Evolutionary conservation across 2,797 vertebrate genomes (phyloP).

Genomic region (Pseudomugil tenellus): DNA sequence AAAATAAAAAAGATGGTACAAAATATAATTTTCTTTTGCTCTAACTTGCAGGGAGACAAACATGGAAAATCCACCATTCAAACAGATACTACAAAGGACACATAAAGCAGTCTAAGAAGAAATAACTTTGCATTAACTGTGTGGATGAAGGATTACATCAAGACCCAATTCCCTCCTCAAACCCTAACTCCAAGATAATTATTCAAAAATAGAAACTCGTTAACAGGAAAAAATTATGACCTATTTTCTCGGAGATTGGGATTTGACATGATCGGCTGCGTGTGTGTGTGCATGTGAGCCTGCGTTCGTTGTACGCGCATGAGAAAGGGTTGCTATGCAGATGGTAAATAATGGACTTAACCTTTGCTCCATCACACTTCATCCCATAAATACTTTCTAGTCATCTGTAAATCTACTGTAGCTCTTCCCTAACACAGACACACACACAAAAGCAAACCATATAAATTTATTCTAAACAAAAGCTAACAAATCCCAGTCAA

Average conservation of each 20-base stretch:
- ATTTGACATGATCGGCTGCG: constrained; percentile 52
- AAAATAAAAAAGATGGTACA: neutral
- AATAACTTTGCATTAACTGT: constrained; percentile 53
- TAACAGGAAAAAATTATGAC: constrained; percentile 83
- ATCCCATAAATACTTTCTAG: neutral
- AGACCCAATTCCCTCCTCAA: constrained; percentile 73
- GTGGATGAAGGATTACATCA: constrained; percentile 59
- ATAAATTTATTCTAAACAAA: constrained; percentile 6
- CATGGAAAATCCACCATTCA: constrained; percentile 19
- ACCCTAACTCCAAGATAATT: constrained; percentile 76
- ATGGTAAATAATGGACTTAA: constrained; percentile 3
- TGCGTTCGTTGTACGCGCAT: constrained; percentile 7
- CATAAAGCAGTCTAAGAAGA: constrained; percentile 36
- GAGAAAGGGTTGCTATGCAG: constrained; percentile 27
- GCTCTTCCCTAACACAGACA: neutral
- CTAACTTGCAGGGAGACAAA: neutral
- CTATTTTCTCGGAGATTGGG: constrained; percentile 72
- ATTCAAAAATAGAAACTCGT: constrained; percentile 85
- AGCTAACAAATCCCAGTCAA: constrained; percentile 9
- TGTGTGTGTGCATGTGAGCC: constrained; percentile 5
- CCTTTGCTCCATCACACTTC: constrained; percentile 29
- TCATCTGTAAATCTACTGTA: constrained; percentile 3
- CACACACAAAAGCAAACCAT: constrained; percentile 1
- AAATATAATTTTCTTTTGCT: constrained; percentile 3
- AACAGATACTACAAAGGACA: constrained; percentile 18